A percentile compares a stretch with the other conserved stretches of the same genome.
phyloP scores from a whole-genome alignment of 2,797 vertebrate genomes.

The Chelidonichthys spinosus region DNA sequence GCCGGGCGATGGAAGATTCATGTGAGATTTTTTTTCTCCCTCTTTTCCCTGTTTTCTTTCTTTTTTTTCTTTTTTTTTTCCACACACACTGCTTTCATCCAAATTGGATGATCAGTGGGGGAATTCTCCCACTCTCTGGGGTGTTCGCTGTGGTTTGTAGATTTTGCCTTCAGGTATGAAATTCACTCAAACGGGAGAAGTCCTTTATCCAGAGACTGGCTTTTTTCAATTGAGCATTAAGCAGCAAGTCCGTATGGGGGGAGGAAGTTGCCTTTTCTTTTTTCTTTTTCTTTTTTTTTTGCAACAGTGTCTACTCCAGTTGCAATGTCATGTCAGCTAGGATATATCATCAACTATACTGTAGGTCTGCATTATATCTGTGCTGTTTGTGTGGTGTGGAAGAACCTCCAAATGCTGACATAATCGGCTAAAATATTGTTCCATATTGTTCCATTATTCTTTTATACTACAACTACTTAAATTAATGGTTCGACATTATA shows the following conservation, averaged over 20 bases:
- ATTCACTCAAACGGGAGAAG: conserved; percentile 70
- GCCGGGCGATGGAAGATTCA: conserved; percentile 77
- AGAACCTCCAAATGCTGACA: neutral
- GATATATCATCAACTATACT: conserved; percentile 28
- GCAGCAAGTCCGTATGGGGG: conserved; percentile 38
- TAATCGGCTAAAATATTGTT: conserved; percentile 8
- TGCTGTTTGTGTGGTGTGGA: conserved; percentile 8
- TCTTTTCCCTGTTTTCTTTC: conserved; percentile 41
- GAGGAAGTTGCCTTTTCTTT: conserved; percentile 15
- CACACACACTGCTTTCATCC: conserved; percentile 72
- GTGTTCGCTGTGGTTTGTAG: conserved; percentile 76
- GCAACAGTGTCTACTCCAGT: conserved; percentile 53
- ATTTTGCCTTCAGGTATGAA: conserved; percentile 81
- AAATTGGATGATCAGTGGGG: conserved; percentile 83
- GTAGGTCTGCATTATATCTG: neutral
- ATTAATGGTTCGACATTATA: too few relatives aligned
- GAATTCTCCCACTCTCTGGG: conserved; percentile 74
- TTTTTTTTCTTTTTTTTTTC: neutral
- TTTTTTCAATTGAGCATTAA: conserved; percentile 72
- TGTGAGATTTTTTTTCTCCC: conserved; percentile 58
- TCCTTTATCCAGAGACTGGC: conserved; percentile 66
- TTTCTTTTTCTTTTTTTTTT: conserved; percentile 45
- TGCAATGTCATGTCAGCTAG: conserved; percentile 26
- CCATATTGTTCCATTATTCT: neutral
- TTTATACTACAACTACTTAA: conserved; percentile 3